Evolutionary conservation across 1,140 invertebrate species (phyloP), one percentile per base, ranked within the genome.

Genomic region (Sipha flava): DNA sequence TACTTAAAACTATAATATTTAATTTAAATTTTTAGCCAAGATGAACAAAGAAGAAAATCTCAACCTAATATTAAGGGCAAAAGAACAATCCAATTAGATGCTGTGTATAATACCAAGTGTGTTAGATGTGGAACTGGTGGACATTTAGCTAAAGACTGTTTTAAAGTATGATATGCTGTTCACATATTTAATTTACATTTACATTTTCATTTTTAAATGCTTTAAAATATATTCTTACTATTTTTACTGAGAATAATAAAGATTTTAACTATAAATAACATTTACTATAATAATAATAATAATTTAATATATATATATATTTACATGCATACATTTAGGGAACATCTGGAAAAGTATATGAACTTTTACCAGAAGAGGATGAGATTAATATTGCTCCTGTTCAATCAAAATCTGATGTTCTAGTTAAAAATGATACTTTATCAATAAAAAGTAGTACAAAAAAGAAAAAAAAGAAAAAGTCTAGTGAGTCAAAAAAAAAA

Each of bases 61-160:
- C 29, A 80, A 10, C 83, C 82, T 6, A 80, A 81, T 6, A 43
- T 72, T 21, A 80, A 83, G 16, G 80, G 84, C 10, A 83, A 82
- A 26, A 86, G 84, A 82, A 80, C 72, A 5, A 87, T 87, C 81
- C 82, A 86, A 31, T 80, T 87, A 37, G 83, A 86, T 49, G 86
- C 86, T 6, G 82, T 87, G n/a, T 82, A 86, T 21, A 86, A 87
- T 37, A 86, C 85, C 5, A 87, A 84, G 1, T 87, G 86, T 37
- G 79, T 83, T 1, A 86, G 86, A 77, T 87, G 86, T 81, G 85
- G 86, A 31, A 86, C 85, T 7, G 82, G 64, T 45, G 86, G 86
- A 45, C 86, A 87, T 79, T 81, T 87, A 21, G 81, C 86, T 0
- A 86, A 84, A 73, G 86, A 87, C 54, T 87, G 86, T 81, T 87